A percentile compares a stretch with the other conserved stretches of the same genome.
Evolutionary conservation across 2,888 invertebrate genomes (phyloP).

Genomic region (Sinodicranocentrus sp.): DNA sequence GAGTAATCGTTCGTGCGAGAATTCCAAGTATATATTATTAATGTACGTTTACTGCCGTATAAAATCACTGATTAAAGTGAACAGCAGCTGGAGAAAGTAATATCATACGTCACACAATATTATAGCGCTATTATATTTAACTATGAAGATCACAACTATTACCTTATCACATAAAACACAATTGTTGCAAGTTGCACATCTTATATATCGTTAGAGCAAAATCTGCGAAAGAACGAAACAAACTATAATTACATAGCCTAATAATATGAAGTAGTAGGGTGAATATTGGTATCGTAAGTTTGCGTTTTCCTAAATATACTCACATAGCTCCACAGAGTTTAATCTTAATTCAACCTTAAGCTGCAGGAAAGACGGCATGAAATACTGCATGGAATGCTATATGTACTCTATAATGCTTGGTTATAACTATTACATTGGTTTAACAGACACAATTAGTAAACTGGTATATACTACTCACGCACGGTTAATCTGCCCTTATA

Average conservation of each 20-base stretch:
- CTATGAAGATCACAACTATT: constrained; percentile 6
- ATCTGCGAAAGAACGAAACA: not conserved
- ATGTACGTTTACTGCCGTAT: too few relatives aligned
- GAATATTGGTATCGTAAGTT: not conserved
- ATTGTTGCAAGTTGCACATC: not conserved
- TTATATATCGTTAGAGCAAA: not conserved
- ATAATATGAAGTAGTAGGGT: not conserved
- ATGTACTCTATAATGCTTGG: not conserved
- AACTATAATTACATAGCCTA: not conserved
- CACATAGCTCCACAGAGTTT: too few relatives aligned
- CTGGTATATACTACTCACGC: not conserved
- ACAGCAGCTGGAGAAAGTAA: too few relatives aligned
- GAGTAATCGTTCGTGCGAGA: too few relatives aligned
- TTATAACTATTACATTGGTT: not conserved
- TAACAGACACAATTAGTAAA: not conserved
- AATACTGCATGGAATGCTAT: constrained; percentile 44
- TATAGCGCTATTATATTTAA: too few relatives aligned
- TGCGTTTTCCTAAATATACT: too few relatives aligned
- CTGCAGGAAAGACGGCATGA: constrained; percentile 42
- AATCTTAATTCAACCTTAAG: too few relatives aligned
- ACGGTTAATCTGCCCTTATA: not conserved
- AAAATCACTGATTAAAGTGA: too few relatives aligned
- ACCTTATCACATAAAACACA: constrained; percentile 46
- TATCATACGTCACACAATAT: too few relatives aligned
- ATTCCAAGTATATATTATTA: too few relatives aligned